Base-by-base conservation (phyloP, 2,888 invertebrate species). In the Habrosyne pyritoides region DNA sequence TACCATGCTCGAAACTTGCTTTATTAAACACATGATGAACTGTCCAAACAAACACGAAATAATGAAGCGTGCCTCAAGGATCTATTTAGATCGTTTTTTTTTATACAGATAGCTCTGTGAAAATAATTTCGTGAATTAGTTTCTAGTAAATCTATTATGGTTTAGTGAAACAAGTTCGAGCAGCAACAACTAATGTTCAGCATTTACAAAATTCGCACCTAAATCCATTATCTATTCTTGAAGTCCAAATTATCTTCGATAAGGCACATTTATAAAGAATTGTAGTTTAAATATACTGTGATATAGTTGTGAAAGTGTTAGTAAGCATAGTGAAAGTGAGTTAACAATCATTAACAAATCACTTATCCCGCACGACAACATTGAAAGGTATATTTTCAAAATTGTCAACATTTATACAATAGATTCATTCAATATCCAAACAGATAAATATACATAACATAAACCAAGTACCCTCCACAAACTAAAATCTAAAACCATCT, bases 141-240 rank as follows among this genome's bases (percentile, higher is more conserved):
- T 42, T 33, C n/a, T 12, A 48, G 55, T n/a, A 54, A 50, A 55
- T 54, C 48, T 0, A 49, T 56, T 56, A 42, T 33, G 21, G 46
- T 56, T 50, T 63, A 70, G 77, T 72, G 79, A 77, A 81, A 83
- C 82, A 81, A 79, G 73, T 61, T 67, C 70, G 70, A 69, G 71
- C 69, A 60, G 71, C 73, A 71, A 72, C 70, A 62, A 55, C 63
- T 63, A 71, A 64, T 67, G 61, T 73, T 73, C 83, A 89, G 91
- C 87, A 91, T 91, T 88, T 91, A 91, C 91, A 91, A 75, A 69
- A 68, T 81, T 82, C 83, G 89, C 90, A 88, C 89, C 88, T 88
- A 84, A 79, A 68, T 84, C 88, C 91, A 87, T 86, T 83, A 86
- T 92, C 86, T 92, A 92, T 92, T 91, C 91, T 92, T 92, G 92